Percentiles rank a stretch among this genome's conserved stretches.
Conservation (phyloP, 1,140 invertebrate genomes). For the Lordiphosa clarofinis region DNA sequence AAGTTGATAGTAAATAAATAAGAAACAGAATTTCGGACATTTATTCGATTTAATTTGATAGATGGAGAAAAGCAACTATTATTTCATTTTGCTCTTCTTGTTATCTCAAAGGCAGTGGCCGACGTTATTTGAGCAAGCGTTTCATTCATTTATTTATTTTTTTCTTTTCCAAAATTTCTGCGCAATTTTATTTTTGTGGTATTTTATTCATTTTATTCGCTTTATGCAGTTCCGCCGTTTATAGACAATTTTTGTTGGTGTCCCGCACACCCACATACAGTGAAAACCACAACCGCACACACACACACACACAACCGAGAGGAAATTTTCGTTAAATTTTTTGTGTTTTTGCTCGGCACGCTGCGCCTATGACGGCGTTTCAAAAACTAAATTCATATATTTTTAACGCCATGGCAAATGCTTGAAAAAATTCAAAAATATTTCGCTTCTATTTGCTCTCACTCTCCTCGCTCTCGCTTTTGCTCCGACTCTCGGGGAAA, state of each 20-base stretch:
- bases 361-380: slow-evolving; percentile 73
- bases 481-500: slow-evolving; percentile 16
- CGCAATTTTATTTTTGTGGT: slow-evolving; percentile 44
- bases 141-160: not conserved
- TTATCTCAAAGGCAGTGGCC: not conserved
- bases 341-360: slow-evolving; percentile 38
- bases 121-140: slow-evolving; percentile 14
- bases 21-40: too few relatives aligned
- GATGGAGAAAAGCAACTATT: not conserved
- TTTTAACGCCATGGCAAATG: slow-evolving; percentile 63
- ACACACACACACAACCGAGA: slow-evolving; percentile 15
- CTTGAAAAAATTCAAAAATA: slow-evolving; percentile 55
- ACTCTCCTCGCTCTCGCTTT: slow-evolving; percentile 4
- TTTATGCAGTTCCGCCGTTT: slow-evolving; percentile 33
- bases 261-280: slow-evolving; percentile 8
- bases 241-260: slow-evolving; percentile 23
- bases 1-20: not conserved
- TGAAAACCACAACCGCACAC: slow-evolving; percentile 8
- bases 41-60: not conserved
- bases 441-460: slow-evolving; percentile 14
- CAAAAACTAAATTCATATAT: slow-evolving; percentile 76
- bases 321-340: slow-evolving; percentile 1
- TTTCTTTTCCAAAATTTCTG: slow-evolving; percentile 8
- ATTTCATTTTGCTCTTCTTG: slow-evolving; percentile 3
- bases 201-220: slow-evolving; percentile 26